Base-by-base conservation (phyloP, 2,113 vertebrate species). In the Tetraodon nigroviridis region DNA sequence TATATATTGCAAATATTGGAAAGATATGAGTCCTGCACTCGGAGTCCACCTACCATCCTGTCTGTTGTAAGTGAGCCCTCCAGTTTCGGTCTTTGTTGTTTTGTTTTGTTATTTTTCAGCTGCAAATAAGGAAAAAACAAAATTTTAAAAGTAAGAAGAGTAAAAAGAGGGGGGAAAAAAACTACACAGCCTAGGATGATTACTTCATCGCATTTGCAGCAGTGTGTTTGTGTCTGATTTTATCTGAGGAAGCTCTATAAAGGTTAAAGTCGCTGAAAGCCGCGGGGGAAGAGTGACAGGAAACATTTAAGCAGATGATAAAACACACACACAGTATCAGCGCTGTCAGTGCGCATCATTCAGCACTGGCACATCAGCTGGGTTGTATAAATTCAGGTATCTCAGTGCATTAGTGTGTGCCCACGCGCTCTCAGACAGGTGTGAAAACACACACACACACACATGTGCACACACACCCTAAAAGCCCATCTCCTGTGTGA, bases 291-390 rank as follows among this genome's bases (percentile, higher is more conserved):
- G 84, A 84, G 61, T 86, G 84, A 74, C 84, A 86, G 82, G 73
- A 84, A 83, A 78, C 84, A 83, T 86, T 86, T 84, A 78, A 67
- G 24, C 64, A 64, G 54, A 76, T 81, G 84, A 86, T 86, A 86
- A 84, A 83, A 72, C 22, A 21, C 50, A 41, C 71, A 27, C 50
- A 41, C 71, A 27, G 51, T n/a, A 46, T 20, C 52, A 55, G 14
- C 6, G 15, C 67, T 59, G 57, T 66, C 68, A 46, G 52, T 22
- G 42, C 66, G 52, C 6, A 45, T 64, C 68, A 75, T 17, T 67
- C 60, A 57, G 16, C 42, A 16, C 11, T 3, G 18, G 50, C 19
- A 54, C n/a, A 48, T 2, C 53, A 22, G 18, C 16, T 13, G 18
- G 13, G 20, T 10, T 20, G 22, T 53, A 54, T 54, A 63, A 63